phyloP scores from a whole-genome alignment of 2,888 invertebrate genomes.

The Archips crataeganus region DNA sequence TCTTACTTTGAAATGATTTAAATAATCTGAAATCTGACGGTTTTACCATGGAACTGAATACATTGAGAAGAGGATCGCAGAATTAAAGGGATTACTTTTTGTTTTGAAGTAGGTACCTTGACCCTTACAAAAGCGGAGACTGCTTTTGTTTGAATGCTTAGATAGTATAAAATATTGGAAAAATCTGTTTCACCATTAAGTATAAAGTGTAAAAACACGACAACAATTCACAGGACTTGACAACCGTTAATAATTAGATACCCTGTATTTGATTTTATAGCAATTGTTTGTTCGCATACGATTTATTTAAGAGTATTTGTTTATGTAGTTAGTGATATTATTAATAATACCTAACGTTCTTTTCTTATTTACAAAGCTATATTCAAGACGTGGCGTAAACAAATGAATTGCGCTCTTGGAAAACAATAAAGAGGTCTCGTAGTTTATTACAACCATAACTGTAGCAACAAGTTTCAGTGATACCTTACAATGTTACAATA shows the following conservation, averaged over 20 bases:
- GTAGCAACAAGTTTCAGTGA: neutral
- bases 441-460: neutral
- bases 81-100: constrained; percentile 39
- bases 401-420: neutral
- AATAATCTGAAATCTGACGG: constrained; percentile 48
- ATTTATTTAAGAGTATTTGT: too few species aligned
- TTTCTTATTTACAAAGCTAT: neutral
- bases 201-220: too few species aligned
- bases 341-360: too few species aligned
- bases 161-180: neutral
- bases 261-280: too few species aligned
- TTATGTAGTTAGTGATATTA: too few species aligned
- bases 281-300: too few species aligned
- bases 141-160: neutral
- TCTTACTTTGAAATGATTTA: constrained; percentile 46
- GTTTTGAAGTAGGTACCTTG: constrained; percentile 24
- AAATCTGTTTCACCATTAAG: too few species aligned
- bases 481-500: neutral
- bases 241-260: too few species aligned
- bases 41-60: constrained; percentile 40
- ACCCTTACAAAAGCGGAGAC: constrained; percentile 1
- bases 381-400: neutral
- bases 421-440: neutral
- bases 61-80: constrained; percentile 20
- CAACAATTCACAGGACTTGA: too few species aligned